Evolutionary conservation across 2,888 invertebrate species (phyloP), one percentile per base, ranked within the genome.

Genomic region (Apeira syringaria): DNA sequence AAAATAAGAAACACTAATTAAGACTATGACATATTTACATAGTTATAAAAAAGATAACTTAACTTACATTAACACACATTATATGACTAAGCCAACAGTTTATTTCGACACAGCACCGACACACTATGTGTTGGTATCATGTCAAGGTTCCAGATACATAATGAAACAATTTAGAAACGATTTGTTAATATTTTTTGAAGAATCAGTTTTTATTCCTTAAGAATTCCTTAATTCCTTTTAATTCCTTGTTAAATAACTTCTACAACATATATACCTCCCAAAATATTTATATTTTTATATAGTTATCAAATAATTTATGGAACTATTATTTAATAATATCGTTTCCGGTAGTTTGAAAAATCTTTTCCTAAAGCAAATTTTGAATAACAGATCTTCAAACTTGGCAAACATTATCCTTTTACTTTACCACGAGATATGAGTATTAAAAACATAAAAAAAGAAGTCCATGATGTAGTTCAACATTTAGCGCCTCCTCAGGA

Each of bases 71-170:
- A 77, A 63, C 49, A 65, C 53, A 61, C 61, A 53, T 57, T 67
- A 63, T 79, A 84, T 80, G 79, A 86, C 87, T 86, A 80, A 75
- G 69, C 69, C 68, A 67, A 67, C 66, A 67, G 24, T 71, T 57
- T 52, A 63, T 72, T 79, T 86, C 85, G 75, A 84, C 85, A 80
- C 56, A 69, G 73, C 67, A 84, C 76, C 84, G 53, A 71, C 72
- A 62, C 60, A 39, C 25, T 36, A 37, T 50, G 57, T 59, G 65
- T 60, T 65, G 82, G 78, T 81, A 59, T 72, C 59, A 68, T 75
- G 78, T 80, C 84, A 85, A 84, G 80, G 60, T 65, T 62, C 64
- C 65, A 63, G 64, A 63, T 59, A 68, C 47, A 60, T 58, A 59
- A 63, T 56, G 56, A 53, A 57, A 62, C 61, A 71, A 80, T 80